phyloP scores from a whole-genome alignment of 2,888 invertebrate species.

The Caenorhabditis japonica region DNA sequence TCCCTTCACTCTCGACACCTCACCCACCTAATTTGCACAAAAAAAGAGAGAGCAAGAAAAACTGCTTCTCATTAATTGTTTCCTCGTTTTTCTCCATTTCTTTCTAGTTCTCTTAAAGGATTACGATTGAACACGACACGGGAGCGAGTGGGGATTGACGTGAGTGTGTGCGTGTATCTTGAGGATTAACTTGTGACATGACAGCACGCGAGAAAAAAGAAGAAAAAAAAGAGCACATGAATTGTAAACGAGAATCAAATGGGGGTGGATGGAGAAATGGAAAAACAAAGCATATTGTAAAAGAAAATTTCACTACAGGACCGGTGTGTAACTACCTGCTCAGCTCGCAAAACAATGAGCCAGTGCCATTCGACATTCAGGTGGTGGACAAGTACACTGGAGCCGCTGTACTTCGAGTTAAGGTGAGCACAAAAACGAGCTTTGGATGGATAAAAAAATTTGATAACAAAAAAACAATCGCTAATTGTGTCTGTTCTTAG shows the following conservation, averaged over 20 bases:
- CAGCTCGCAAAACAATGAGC: slow-evolving; percentile 54
- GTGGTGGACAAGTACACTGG: slow-evolving; percentile 73
- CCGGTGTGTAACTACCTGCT: slow-evolving; percentile 74
- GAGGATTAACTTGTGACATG: slow-evolving; percentile 44
- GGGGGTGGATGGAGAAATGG: not conserved
- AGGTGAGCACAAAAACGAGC: too few relatives aligned
- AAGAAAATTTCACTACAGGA: slow-evolving; percentile 56
- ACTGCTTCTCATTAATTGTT: slow-evolving; percentile 41
- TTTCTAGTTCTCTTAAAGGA: slow-evolving; percentile 21
- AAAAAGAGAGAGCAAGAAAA: slow-evolving; percentile 33
- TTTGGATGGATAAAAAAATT: too few relatives aligned
- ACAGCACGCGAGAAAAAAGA: slow-evolving; percentile 39
- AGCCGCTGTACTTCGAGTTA: slow-evolving; percentile 70
- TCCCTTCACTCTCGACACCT: slow-evolving; percentile 9
- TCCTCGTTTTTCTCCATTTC: slow-evolving; percentile 14
- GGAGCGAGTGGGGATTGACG: slow-evolving; percentile 27
- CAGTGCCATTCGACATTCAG: slow-evolving; percentile 69
- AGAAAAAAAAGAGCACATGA: slow-evolving; percentile 27
- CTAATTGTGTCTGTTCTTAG: too few relatives aligned
- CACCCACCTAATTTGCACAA: slow-evolving; percentile 45
- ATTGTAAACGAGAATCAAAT: slow-evolving; percentile 15
- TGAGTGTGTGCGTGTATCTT: slow-evolving; percentile 8
- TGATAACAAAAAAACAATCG: too few relatives aligned
- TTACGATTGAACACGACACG: slow-evolving; percentile 40
- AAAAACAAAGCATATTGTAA: not conserved